Evolutionary conservation across 2,888 invertebrate species (phyloP).

Genomic region (Euclidia mi): DNA sequence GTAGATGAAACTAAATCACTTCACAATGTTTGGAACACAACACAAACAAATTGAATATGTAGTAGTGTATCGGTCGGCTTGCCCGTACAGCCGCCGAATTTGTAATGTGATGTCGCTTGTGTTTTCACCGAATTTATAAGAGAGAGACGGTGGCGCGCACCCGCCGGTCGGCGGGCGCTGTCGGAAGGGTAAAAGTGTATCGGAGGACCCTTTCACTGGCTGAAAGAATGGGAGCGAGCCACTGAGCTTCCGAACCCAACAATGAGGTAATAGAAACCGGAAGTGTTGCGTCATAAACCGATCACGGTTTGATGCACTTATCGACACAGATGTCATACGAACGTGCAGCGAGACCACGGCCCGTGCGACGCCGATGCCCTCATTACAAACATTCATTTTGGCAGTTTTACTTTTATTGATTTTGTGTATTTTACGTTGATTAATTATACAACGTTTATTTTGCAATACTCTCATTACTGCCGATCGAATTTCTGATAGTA

Average conservation of each 20-base stretch:
- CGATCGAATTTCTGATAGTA: too few species aligned
- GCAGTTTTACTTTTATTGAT: not conserved
- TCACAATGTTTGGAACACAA: constrained; percentile 71
- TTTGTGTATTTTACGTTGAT: too few species aligned
- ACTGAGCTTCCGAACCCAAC: constrained; percentile 83
- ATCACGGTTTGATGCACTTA: constrained; percentile 78
- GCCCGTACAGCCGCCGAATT: constrained; percentile 87
- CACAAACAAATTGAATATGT: constrained; percentile 65
- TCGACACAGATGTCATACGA: constrained; percentile 69
- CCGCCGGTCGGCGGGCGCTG: constrained; percentile 66
- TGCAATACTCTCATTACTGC: too few species aligned
- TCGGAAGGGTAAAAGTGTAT: constrained; percentile 87
- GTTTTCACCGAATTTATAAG: constrained; percentile 90
- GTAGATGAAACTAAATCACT: constrained; percentile 85
- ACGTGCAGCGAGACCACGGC: constrained; percentile 35
- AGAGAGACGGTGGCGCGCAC: constrained; percentile 75
- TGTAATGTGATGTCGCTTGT: constrained; percentile 85
- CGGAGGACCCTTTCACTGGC: constrained; percentile 88
- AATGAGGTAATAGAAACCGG: constrained; percentile 86
- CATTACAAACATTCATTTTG: constrained; percentile 16
- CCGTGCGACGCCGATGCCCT: constrained; percentile 19
- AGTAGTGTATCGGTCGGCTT: constrained; percentile 79
- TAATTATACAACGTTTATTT: too few species aligned
- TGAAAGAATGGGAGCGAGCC: constrained; percentile 88
- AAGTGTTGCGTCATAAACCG: constrained; percentile 79